A percentile compares a stretch with the other conserved stretches of the same genome.
These are phyloP conservation scores for Bambusicola thoracicus DNA, from an alignment of 2,113 vertebrate species.

Conservation along the genomic window DNA sequence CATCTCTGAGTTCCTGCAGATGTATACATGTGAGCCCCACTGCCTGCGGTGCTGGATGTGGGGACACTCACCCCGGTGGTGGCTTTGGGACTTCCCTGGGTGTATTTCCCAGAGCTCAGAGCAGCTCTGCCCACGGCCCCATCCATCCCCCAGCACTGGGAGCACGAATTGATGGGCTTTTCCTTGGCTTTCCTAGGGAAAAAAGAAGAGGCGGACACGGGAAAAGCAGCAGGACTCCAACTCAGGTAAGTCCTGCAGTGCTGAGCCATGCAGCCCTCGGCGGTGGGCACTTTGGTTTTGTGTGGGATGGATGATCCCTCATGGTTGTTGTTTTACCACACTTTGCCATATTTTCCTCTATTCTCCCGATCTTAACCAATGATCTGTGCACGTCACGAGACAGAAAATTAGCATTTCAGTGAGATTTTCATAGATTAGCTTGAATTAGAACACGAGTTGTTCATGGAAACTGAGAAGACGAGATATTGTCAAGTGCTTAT, in stretches of 20 bases:
- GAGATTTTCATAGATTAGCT: background rate
- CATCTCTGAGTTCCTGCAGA: background rate
- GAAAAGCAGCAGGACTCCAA: conserved; percentile 96
- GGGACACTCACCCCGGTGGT: background rate
- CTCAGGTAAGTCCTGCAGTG: conserved; percentile 81
- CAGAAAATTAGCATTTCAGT: background rate
- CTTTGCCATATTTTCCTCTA: background rate
- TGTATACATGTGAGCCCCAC: fast-evolving
- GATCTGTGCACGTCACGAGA: background rate
- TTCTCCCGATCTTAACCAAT: background rate
- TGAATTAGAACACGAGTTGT: background rate
- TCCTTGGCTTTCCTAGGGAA: conserved; percentile 82
- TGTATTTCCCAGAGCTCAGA: background rate
- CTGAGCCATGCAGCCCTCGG: background rate
- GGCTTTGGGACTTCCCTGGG: background rate
- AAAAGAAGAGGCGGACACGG: conserved; percentile 96
- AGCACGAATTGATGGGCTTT: background rate
- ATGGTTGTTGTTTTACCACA: background rate
- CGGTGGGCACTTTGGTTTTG: background rate
- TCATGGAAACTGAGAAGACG: background rate
- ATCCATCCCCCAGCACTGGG: background rate
- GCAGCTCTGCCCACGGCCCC: background rate
- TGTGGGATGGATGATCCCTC: background rate
- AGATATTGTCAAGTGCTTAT: background rate
- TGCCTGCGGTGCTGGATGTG: fast-evolving